Evolutionary conservation across 1,140 invertebrate species (phyloP).

Genomic region (Eumeta japonica): DNA sequence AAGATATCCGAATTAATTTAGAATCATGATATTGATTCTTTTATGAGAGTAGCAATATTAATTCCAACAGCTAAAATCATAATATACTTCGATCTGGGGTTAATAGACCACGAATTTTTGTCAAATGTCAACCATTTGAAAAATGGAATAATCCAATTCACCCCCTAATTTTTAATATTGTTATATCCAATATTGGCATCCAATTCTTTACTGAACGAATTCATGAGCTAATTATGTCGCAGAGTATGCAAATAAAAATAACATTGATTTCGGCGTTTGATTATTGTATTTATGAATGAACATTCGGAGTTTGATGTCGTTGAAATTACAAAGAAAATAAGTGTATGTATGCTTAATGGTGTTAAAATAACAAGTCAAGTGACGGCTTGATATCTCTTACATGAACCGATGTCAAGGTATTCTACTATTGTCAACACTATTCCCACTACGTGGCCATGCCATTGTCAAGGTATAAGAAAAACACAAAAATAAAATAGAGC

Average conservation of each 20-base stretch:
- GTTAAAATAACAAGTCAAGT: neutral
- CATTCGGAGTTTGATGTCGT: slow-evolving; percentile 31
- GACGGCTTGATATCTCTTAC: neutral
- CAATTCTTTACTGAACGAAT: slow-evolving; percentile 31
- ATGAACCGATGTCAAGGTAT: neutral
- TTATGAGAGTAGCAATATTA: neutral
- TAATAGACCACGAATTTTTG: neutral
- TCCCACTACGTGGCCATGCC: neutral
- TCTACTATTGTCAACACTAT: neutral
- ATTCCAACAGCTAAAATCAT: neutral
- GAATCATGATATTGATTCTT: neutral
- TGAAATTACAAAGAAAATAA: slow-evolving; percentile 20
- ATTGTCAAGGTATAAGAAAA: neutral
- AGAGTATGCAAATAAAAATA: slow-evolving; percentile 31
- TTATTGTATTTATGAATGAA: slow-evolving; percentile 30
- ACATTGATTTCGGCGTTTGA: slow-evolving; percentile 28
- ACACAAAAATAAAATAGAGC: neutral
- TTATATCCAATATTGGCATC: slow-evolving; percentile 28
- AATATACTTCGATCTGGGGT: neutral
- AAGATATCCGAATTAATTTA: neutral
- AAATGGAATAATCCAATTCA: neutral
- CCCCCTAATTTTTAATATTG: neutral
- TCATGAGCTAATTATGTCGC: slow-evolving; percentile 26
- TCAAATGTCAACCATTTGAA: neutral
- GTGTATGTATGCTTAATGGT: neutral